Evolutionary conservation across 2,113 vertebrate genomes (phyloP), one percentile per base, ranked within the genome.

Genomic region (Egretta garzetta): DNA sequence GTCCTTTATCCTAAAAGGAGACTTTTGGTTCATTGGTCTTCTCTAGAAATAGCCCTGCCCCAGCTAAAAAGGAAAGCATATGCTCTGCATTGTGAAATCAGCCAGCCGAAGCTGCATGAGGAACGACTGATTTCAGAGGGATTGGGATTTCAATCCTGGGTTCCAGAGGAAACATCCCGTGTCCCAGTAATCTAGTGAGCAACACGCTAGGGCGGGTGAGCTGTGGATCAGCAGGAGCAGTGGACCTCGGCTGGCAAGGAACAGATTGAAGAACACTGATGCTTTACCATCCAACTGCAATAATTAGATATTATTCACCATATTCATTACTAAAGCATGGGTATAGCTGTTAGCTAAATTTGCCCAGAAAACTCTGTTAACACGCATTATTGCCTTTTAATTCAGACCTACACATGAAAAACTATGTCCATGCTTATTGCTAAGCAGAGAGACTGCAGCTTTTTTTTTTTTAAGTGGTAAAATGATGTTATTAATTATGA

Each of bases 181-280:
- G 45, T 92, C 58, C 14, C 66, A 53, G 33, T 52, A 84, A 43
- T 75, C 35, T n/a, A 23, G 43, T 39, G 17, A 74, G 13, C 49
- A 55, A 49, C 14, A 3, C 37, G 8, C 30, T 62, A 26, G 30
- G 12, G 22, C 0, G 0, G 7, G 2, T 71, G 64, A n/a, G 67
- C 37, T 80, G 45, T 84, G 32, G 43, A 37, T 63, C 67, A 55
- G n/a, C 75, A 63, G 50, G 52, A 77, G 10, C 30, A 59, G 1
- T 33, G 27, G 12, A 72, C 35, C 30, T 62, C 37, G 87, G 64
- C 1, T 2, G 50, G n/a, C 63, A 83, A 64, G 62, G 43, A 88
- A 30, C 52, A 72, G 37, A 18, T 6, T 81, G 84, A 85, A 71
- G 30, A 95, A 8, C 16, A 14, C 35, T 64, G 56, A 79, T 26